phyloP scores from a whole-genome alignment of 2,888 invertebrate genomes.

The Phorcus lineatus region DNA sequence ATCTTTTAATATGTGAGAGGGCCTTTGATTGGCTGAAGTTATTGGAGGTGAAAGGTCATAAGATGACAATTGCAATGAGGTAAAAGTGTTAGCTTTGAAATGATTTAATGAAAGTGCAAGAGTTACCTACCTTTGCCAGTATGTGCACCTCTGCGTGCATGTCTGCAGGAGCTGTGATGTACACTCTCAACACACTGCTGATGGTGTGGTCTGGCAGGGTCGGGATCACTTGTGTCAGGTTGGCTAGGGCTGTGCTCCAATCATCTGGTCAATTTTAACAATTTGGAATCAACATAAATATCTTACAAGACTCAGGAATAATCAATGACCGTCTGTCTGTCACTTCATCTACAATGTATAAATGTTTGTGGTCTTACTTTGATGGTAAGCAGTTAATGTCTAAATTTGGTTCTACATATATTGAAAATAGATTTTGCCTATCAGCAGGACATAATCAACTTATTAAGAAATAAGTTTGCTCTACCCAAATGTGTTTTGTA shows the following conservation, averaged over 20 bases:
- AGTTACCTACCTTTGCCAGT: slow-evolving; percentile 60
- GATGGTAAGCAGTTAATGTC: background rate
- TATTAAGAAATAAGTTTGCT: no score
- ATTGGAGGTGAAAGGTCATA: no score
- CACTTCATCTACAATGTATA: background rate
- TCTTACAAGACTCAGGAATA: no score
- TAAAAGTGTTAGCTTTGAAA: no score
- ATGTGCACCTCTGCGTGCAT: slow-evolving; percentile 58
- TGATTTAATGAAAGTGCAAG: background rate
- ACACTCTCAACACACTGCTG: slow-evolving; percentile 64
- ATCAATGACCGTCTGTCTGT: no score
- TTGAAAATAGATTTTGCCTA: no score
- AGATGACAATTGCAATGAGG: no score
- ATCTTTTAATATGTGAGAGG: no score
- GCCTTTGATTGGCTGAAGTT: no score
- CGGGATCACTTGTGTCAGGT: slow-evolving; percentile 61
- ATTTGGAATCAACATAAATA: background rate
- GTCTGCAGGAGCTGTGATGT: slow-evolving; percentile 64
- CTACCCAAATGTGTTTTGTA: no score
- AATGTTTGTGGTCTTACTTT: background rate
- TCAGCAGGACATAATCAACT: no score
- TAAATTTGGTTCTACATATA: no score
- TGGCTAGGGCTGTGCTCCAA: slow-evolving; percentile 69
- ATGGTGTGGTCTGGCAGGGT: slow-evolving; percentile 62
- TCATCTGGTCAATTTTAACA: slow-evolving; percentile 62